Base-by-base conservation (phyloP, 2,888 invertebrate genomes). In the Dioctria rufipes region DNA sequence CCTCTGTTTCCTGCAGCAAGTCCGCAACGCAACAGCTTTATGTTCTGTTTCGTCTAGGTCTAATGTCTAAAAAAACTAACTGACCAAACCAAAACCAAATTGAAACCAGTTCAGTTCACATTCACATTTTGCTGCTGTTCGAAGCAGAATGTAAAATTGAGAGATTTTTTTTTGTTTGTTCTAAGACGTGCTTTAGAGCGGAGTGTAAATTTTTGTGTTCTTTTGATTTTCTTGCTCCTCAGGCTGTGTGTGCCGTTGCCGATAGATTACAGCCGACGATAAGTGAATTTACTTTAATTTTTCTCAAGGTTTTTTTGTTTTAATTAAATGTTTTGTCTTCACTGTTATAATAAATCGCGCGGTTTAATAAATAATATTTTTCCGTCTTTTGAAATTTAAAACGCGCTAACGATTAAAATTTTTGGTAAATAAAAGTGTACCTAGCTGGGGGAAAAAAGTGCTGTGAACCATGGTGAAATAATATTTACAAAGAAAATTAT, bases 121-220 rank as follows among this genome's bases (percentile, higher is more conserved):
- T 77, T 77, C 77, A 77, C 63, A 77, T 40, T 77, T 63, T 63
- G 77, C 77, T 63, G 77, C 63, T 77, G 77, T 6, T 13, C 42
- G 46, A 40, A 46, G 77, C 63, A 63, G 63, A 49, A 63, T 63
- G 77, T 77, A 46, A 49, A 37, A 6, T 25, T 25, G 4, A 25
- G 25, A 39, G 4, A 60, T 42, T 54, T 25, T n/a, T 11, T 13
- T 42, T 42, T 42, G 8, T 42, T 42, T 42, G 8, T 49, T 63
- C 63, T 37, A 60, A 65, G 63, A 42, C 77, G 77, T 77, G 63
- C 73, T 77, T 63, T 46, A 49, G 25, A 25, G 11, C 25, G 25
- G 25, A 25, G 25, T 25, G 46, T 77, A n/a, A 77, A 63, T 77
- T 63, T 77, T 75, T 75, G 25, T 77, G 61, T 43, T 43, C n/a